Evolutionary conservation across 37 sponge, comb jelly and placozoan species (phyloP).

Genomic region (Dysidea cf. avara): DNA sequence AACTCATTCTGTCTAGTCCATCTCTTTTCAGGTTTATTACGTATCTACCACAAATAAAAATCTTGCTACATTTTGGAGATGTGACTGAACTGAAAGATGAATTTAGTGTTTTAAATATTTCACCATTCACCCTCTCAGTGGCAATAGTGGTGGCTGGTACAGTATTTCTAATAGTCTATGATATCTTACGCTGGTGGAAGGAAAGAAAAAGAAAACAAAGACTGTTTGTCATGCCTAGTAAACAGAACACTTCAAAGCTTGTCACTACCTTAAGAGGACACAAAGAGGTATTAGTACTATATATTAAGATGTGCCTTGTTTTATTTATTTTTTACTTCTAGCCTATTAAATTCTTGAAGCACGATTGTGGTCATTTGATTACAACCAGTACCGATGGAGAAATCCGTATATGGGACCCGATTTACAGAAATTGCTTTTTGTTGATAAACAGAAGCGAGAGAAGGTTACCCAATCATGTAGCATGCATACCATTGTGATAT

Average conservation of each 20-base stretch:
- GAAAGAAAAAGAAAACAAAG: background rate
- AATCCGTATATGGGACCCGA: conserved; percentile 52
- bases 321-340: background rate
- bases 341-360: conserved; percentile 46
- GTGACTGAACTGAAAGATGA: too few species aligned
- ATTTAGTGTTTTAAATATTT: background rate
- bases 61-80: background rate
- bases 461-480: too few species aligned
- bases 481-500: too few species aligned
- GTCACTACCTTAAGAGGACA: conserved; percentile 39
- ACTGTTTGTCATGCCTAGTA: background rate
- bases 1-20: background rate
- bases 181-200: conserved; percentile 4
- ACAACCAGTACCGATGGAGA: conserved; percentile 51
- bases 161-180: conserved; percentile 10
- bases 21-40: background rate
- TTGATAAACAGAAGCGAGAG: conserved; percentile 43
- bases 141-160: background rate
- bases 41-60: background rate
- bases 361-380: conserved; percentile 31
- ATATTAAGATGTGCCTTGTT: background rate
- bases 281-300: conserved; percentile 18
- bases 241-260: background rate
- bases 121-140: conserved; percentile 7
- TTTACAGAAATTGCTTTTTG: conserved; percentile 26